Evolutionary conservation across 1,140 invertebrate species (phyloP), one percentile per base, ranked within the genome.

Genomic region (Hypsibius dujardini): DNA sequence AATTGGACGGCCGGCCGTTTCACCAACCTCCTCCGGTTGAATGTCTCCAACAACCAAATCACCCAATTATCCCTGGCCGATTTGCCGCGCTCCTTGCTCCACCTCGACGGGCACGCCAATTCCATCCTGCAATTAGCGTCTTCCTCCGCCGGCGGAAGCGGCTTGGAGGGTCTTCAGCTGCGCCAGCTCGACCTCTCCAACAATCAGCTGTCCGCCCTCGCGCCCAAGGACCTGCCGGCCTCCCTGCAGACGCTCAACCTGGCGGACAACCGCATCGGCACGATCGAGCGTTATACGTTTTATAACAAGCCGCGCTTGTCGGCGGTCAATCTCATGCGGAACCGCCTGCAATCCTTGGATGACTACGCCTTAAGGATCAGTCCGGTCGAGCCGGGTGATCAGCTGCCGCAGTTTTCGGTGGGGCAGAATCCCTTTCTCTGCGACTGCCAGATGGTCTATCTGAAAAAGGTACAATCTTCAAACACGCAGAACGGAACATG

Each of bases 71-170:
- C 94, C 80, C 94, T 92, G 79, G 85, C 87, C 15, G 82, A 91
- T 71, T 85, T 94, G 69, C 90, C 92, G 0, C 77, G 80, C 67
- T 86, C 85, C 73, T 81, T 94, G 72, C 87, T 90, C 75, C 92
- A 90, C 89, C 80, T 95, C 59, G 91, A 94, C 80, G 82, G 94
- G 75, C 90, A 93, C 79, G 87, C 87, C 76, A 95, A 95, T 80
- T 86, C 87, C 76, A 86, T 94, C 73, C 84, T 67, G 42, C 12
- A 67, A 42, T 42, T 67, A 42, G 45, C 7, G 7, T n/a, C n/a
- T 7, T 7, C 50, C 50, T 12, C 3, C 45, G 62, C 62, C 62
- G 62, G 12, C 62, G 12, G 12, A 3, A 45, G 12, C 12, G n/a
- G n/a, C 50, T 56, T 12, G 7, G 42, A 67, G 3, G 42, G 42